phyloP scores from a whole-genome alignment of 2,113 vertebrate species.

The Phyllopteryx taeniolatus region DNA sequence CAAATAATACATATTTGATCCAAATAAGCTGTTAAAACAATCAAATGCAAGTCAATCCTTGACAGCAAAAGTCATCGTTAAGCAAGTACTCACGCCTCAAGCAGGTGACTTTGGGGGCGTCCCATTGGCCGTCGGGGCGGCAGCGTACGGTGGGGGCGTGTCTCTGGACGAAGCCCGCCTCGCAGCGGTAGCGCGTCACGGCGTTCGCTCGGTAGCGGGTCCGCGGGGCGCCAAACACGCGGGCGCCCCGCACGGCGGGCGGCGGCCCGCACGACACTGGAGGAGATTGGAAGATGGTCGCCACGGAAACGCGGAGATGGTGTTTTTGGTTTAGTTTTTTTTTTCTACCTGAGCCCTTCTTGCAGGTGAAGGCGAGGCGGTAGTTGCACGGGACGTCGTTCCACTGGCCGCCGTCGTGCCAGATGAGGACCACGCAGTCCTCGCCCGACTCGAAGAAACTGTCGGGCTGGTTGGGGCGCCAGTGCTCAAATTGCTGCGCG shows the following conservation, averaged over 20 bases:
- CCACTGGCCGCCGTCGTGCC: conserved; percentile 93
- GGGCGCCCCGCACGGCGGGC: conserved; percentile 85
- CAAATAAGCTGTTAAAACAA: too few species aligned
- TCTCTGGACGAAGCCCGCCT: conserved; percentile 90
- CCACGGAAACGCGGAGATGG: neutral
- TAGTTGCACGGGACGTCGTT: conserved; percentile 97
- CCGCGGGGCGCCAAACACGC: conserved; percentile 85
- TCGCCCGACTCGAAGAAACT: conserved; percentile 95
- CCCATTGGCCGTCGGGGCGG: conserved; percentile 87
- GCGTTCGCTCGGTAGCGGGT: conserved; percentile 91
- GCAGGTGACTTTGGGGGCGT: conserved; percentile 88
- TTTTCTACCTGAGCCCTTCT: conserved; percentile 89
- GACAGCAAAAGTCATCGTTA: too few species aligned
- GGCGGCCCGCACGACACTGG: conserved; percentile 90
- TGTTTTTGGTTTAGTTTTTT: too few species aligned
- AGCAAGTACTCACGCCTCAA: conserved; percentile 82
- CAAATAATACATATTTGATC: too few species aligned
- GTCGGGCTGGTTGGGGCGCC: conserved; percentile 93
- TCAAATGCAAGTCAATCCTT: too few species aligned
- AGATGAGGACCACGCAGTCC: conserved; percentile 96
- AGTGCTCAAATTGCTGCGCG: conserved; percentile 92
- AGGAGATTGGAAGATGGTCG: neutral
- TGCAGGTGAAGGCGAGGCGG: conserved; percentile 96
- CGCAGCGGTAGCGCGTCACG: conserved; percentile 91
- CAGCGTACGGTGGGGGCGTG: conserved; percentile 87